Evolutionary conservation across 2,113 vertebrate genomes (phyloP).

Genomic region (Anhinga anhinga): DNA sequence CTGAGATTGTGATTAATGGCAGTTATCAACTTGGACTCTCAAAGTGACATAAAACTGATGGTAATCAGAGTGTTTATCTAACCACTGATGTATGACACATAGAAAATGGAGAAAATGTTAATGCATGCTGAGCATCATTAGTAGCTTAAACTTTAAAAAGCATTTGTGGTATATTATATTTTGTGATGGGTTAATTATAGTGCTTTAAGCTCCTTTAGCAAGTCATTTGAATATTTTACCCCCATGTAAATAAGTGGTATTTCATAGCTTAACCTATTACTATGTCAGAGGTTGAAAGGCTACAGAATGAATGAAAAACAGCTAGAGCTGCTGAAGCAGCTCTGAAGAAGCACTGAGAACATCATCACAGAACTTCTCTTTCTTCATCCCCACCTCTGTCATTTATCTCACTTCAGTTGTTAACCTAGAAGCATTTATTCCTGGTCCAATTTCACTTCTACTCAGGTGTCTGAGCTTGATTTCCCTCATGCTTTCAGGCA

Average conservation of each 20-base stretch:
- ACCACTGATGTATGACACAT: background rate
- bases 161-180: background rate
- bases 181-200: conserved; percentile 22
- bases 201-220: background rate
- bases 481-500: background rate
- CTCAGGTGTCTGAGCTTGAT: background rate
- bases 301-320: background rate
- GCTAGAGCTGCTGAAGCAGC: background rate
- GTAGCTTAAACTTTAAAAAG: conserved; percentile 10
- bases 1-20: conserved; percentile 51
- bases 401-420: background rate
- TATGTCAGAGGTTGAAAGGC: background rate
- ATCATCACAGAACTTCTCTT: background rate
- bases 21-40: conserved; percentile 12
- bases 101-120: conserved; percentile 22
- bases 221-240: background rate
- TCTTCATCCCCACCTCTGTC: background rate
- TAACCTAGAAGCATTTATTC: background rate
- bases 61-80: conserved; percentile 54
- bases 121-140: conserved; percentile 11
- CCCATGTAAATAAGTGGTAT: background rate
- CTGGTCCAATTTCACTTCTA: background rate
- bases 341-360: background rate
- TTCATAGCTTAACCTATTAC: background rate
- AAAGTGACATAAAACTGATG: conserved; percentile 25